These are phyloP conservation scores for Mustela erminea DNA, from an alignment of 2,797 vertebrate genomes.

Conservation along the genomic window DNA sequence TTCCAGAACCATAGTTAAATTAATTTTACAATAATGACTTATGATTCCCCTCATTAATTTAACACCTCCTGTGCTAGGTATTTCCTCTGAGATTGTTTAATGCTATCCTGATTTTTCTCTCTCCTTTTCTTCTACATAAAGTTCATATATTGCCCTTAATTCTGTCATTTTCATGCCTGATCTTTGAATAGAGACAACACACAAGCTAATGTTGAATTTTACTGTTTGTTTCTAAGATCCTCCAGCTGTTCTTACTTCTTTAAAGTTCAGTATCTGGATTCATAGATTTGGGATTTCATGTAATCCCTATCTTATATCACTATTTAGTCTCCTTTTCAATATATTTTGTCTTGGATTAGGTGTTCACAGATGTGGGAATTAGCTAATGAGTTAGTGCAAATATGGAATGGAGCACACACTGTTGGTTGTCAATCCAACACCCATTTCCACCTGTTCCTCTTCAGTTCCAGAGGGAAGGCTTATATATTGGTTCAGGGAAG, in stretches of 20 bases:
- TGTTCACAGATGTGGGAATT: neutral
- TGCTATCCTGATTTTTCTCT: neutral
- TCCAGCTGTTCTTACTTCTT: neutral
- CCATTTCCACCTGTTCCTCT: neutral
- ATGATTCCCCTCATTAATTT: neutral
- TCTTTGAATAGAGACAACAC: neutral
- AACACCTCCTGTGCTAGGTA: rapidly evolving
- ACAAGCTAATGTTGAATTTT: neutral
- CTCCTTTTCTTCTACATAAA: neutral
- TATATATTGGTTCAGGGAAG: neutral
- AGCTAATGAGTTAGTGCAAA: neutral
- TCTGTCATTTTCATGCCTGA: neutral
- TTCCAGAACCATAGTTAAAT: neutral
- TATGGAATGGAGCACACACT: neutral
- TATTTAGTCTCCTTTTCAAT: neutral
- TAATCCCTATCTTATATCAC: neutral
- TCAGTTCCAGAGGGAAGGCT: neutral
- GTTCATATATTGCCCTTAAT: rapidly evolving
- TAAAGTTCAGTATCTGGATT: neutral
- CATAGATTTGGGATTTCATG: neutral
- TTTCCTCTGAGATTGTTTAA: neutral
- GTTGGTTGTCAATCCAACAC: neutral
- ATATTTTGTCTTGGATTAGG: neutral
- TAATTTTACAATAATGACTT: conserved; percentile 8
- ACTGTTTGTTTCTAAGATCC: neutral